Base-by-base conservation (phyloP, 1,140 invertebrate genomes). In the Drosophila albomicans region DNA sequence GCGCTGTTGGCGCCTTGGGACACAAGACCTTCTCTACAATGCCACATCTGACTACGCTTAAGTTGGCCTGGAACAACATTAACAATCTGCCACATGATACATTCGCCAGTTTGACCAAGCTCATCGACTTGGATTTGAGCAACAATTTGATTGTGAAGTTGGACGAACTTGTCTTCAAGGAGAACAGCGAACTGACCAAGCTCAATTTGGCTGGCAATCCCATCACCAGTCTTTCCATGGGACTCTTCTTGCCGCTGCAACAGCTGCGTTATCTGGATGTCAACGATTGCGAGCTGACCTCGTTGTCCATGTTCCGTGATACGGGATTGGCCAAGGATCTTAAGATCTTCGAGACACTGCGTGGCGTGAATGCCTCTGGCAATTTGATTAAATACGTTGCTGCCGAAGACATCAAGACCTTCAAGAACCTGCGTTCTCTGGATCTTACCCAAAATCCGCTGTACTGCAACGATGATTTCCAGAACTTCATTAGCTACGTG, bases 171-270 rank as follows among this genome's bases (percentile, higher is more conserved):
- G 93, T 95, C 64, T 96, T 97, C 84, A 91, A 93, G 76, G 84
- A 94, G 75, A 95, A 95, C 75, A 93, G 92, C 38, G 93, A 94
- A 45, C 91, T 97, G 56, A 93, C 93, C 5, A 96, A 95, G 91
- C 81, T 97, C 1, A 95, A 94, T 85, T 93, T 97, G 45, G 95
- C 95, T 70, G 94, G 95, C 6, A 97, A 97, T 89, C 94, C 95
- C 4, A 92, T 97, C 45, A 94, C 93, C 70, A 93, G 94, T 10
- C 82, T 97, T 1, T 95, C 96, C 46, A 94, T 95, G 1, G 94
- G 95, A 35, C 93, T 95, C 1, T 96, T 96, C 88, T 63, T 94
- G n/a, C 92, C 93, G 13, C 94, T 94, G 32, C 93, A 94, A 1
- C 91, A 92, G 35, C 92, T 96, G 0, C 82, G 93, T 6, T 93